These are phyloP conservation scores for Drosophila anomelani DNA, from an alignment of 2,888 invertebrate genomes.

Conservation along the genomic window DNA sequence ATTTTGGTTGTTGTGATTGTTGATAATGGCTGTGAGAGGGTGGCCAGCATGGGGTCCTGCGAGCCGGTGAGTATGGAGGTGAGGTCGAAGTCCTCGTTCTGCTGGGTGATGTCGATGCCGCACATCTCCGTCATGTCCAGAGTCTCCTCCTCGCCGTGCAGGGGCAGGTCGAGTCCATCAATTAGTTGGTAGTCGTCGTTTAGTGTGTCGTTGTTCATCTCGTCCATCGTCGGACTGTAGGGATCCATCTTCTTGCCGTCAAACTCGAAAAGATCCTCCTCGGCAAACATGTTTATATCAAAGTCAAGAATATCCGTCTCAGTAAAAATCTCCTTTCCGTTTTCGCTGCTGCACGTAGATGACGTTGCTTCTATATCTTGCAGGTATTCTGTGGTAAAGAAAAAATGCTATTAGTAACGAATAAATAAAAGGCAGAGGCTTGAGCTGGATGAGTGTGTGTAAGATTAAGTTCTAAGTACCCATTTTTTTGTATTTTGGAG, in stretches of 20 bases:
- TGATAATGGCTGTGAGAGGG: conserved; percentile 18
- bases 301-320: conserved; percentile 76
- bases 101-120: conserved; percentile 45
- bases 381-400: conserved; percentile 77
- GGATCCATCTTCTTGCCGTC: conserved; percentile 64
- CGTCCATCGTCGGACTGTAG: conserved; percentile 57
- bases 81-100: conserved; percentile 22
- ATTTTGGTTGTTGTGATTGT: conserved; percentile 34
- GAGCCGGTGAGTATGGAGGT: conserved; percentile 48
- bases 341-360: conserved; percentile 68
- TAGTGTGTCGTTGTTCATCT: conserved; percentile 49
- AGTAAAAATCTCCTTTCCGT: conserved; percentile 66
- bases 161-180: conserved; percentile 15
- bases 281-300: conserved; percentile 81
- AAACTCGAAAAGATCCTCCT: conserved; percentile 62
- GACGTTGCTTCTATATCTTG: conserved; percentile 75
- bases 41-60: conserved; percentile 34
- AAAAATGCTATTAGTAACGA: conserved; percentile 44
- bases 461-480: conserved; percentile 6
- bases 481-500: conserved; percentile 10
- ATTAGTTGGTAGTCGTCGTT: conserved; percentile 45
- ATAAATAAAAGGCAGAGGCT: background rate
- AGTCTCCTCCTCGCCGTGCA: conserved; percentile 46
- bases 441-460: conserved; percentile 14
- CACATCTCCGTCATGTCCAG: conserved; percentile 49